Conservation (phyloP, 2,113 vertebrate genomes). For the Phylloscopus trochilus region DNA sequence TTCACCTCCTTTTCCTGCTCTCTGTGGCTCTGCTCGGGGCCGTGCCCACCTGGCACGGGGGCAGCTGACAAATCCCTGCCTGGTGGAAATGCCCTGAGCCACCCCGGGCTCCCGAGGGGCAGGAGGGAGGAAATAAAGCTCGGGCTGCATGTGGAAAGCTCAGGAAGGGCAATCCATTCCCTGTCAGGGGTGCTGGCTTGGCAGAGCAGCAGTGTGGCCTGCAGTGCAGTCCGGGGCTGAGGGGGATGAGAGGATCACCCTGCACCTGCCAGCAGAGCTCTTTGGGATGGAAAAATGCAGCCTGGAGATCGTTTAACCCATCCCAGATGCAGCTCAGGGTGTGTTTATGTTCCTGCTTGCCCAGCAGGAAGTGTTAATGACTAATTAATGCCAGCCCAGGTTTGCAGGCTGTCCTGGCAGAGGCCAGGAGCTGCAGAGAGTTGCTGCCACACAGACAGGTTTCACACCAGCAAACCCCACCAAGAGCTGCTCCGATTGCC, state of each 20-base stretch:
- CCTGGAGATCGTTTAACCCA: background rate
- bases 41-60: background rate
- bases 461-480: background rate
- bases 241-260: background rate
- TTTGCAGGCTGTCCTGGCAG: background rate
- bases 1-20: background rate
- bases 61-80: background rate
- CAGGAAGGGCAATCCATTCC: background rate
- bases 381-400: background rate
- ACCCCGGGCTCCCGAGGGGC: fast-evolving
- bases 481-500: background rate
- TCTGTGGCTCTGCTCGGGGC: background rate
- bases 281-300: background rate
- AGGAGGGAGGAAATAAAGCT: background rate
- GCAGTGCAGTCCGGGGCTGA: background rate
- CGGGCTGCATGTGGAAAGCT: background rate
- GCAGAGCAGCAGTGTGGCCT: background rate
- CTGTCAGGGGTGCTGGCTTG: background rate
- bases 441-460: background rate
- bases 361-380: background rate
- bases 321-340: background rate
- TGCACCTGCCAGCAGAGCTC: background rate
- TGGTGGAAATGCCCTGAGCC: background rate
- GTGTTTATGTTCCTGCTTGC: background rate
- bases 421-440: background rate